Percentiles rank a stretch among this genome's conserved stretches.
Conservation (phyloP, 2,888 invertebrate species). For the Chouioia cunea region DNA sequence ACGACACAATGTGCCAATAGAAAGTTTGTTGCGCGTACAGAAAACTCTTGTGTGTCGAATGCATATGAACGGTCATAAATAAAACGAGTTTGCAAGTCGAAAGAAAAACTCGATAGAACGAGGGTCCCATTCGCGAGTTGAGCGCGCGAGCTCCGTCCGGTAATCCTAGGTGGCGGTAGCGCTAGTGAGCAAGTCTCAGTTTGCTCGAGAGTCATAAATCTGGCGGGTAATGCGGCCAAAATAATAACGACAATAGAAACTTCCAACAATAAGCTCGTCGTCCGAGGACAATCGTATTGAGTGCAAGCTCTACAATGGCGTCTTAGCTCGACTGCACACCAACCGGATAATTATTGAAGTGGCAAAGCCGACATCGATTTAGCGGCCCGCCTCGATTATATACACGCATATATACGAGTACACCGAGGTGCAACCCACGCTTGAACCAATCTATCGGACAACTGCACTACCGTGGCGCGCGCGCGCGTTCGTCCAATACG, state of each 20-base stretch:
- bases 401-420: neutral
- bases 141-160: too few relatives aligned
- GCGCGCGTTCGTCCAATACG: too few relatives aligned
- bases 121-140: too few relatives aligned
- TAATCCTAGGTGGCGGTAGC: neutral
- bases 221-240: conserved; percentile 60
- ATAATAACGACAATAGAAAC: conserved; percentile 68
- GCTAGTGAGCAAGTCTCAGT: too few relatives aligned
- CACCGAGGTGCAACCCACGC: neutral
- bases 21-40: too few relatives aligned
- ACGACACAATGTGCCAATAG: too few relatives aligned
- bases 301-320: conserved; percentile 34
- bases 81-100: too few relatives aligned
- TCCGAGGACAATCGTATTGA: conserved; percentile 66
- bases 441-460: conserved; percentile 4
- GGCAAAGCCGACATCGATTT: conserved; percentile 31
- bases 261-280: conserved; percentile 65
- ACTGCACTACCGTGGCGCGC: too few relatives aligned
- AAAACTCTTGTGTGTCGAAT: too few relatives aligned
- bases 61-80: too few relatives aligned
- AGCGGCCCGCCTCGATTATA: conserved; percentile 8
- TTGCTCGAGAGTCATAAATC: conserved; percentile 61
- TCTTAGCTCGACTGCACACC: conserved; percentile 1
- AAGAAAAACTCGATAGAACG: too few relatives aligned
- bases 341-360: conserved; percentile 58